Evolutionary conservation across 2,888 invertebrate genomes (phyloP).

Genomic region (Nudaria mundana): DNA sequence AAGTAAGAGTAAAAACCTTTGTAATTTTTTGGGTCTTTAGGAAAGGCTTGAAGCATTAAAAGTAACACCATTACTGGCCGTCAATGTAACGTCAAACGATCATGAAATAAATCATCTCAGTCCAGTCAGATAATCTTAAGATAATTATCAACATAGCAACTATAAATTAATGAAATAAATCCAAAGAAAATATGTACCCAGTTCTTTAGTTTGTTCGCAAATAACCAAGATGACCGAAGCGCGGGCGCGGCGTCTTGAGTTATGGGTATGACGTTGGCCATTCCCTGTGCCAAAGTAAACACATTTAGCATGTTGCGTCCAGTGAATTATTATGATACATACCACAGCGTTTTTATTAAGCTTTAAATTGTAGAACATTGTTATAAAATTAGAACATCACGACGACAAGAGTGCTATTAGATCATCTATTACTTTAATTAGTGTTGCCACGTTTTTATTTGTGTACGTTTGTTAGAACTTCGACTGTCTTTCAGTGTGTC

Average conservation of each 20-base stretch:
- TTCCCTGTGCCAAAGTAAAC: slow-evolving; percentile 17
- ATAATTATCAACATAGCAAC: slow-evolving; percentile 13
- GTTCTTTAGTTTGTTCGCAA: slow-evolving; percentile 27
- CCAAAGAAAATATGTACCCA: slow-evolving; percentile 12
- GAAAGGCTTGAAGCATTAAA: too few relatives aligned
- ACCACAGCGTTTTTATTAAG: background rate
- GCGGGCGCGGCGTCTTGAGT: slow-evolving; percentile 10
- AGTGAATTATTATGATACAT: background rate
- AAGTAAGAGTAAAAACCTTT: too few relatives aligned
- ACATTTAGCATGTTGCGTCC: slow-evolving; percentile 8
- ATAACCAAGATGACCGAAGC: slow-evolving; percentile 8
- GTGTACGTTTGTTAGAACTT: too few relatives aligned
- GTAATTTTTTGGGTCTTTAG: too few relatives aligned
- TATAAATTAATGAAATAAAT: slow-evolving; percentile 9
- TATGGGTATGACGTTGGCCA: slow-evolving; percentile 17
- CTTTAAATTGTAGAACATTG: background rate
- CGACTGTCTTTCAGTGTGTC: too few relatives aligned
- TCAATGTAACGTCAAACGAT: too few relatives aligned
- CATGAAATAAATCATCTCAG: too few relatives aligned
- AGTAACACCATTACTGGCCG: too few relatives aligned
- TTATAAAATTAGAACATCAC: background rate
- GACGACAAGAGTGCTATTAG: too few relatives aligned
- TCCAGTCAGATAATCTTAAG: background rate
- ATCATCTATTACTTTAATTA: too few relatives aligned
- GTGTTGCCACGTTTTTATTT: too few relatives aligned